Base-by-base conservation (phyloP, 2,113 vertebrate species). In the Mormyrus iriodes region DNA sequence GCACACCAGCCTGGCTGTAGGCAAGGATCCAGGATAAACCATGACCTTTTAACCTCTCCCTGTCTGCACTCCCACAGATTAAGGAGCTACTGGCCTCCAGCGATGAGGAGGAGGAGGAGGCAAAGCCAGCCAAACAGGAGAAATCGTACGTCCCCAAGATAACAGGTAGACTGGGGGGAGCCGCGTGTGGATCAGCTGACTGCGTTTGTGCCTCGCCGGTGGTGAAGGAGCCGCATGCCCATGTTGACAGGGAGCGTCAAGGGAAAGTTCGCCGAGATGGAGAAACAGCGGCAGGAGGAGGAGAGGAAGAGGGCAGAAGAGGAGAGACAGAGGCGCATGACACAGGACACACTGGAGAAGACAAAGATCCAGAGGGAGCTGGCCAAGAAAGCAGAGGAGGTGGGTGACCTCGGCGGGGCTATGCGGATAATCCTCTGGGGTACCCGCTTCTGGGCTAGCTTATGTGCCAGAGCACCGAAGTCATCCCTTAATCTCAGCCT, bases 211-310 rank as follows among this genome's bases (percentile, higher is more conserved):
- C 52, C 85, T n/a, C 1, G 6, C 1, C 0, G 21, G 8, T 0
- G 21, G 82, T 69, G 51, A 7, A 55, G 1, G 19, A 49, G 51
- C 58, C 42, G n/a, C 44, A 21, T 79, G 87, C 84, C 52, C 83
- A 31, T n/a, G 90, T 92, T 88, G 90, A 89, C 94, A 99, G 98
- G 98, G 89, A 99, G 98, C 0, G 98, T 99, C 85, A 99, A 99
- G 94, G 98, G 98, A 89, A 99, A 97, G 91, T 99, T 99, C 94
- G 98, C 96, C 87, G 98, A 97, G 95, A 99, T 99, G 98, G 98
- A 99, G 93, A 99, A 98, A 90, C 97, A 98, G 93, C 96, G 98
- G 91, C 96, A 99, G 91, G 98, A 98, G 90, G 98, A 93, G 90
- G 95, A 98, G 92, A 97, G 94, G 92, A 99, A 97, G 93, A 97